Evolutionary conservation across 2,113 vertebrate genomes (phyloP).

Genomic region (Leucopsar rothschildi): DNA sequence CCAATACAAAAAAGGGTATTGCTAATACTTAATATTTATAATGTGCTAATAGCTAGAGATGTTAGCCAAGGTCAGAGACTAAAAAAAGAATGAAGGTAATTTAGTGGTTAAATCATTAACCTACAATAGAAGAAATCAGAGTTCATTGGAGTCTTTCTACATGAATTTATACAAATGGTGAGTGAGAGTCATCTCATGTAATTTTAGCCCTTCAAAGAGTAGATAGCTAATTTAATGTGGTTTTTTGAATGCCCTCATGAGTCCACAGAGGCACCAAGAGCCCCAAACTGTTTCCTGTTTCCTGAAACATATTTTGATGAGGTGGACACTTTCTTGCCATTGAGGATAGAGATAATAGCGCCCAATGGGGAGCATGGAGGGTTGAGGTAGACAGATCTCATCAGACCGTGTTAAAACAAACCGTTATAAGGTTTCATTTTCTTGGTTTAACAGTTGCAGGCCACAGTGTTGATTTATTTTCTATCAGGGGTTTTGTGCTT

Average conservation of each 20-base stretch:
- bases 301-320: not conserved
- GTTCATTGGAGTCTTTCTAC: not conserved
- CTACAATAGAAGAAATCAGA: not conserved
- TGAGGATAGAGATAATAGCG: not conserved
- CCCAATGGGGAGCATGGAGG: fast-evolving
- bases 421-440: not conserved
- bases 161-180: not conserved
- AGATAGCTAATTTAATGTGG: not conserved
- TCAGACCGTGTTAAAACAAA: not conserved
- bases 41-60: not conserved
- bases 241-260: not conserved
- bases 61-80: not conserved
- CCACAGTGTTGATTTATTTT: not conserved
- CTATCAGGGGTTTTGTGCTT: not conserved
- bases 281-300: not conserved
- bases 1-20: not conserved
- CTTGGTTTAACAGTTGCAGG: not conserved
- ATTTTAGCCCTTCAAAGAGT: not conserved
- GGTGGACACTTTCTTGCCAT: not conserved
- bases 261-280: not conserved
- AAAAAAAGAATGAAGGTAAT: not conserved
- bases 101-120: not conserved
- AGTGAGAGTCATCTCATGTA: not conserved
- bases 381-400: not conserved
- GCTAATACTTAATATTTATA: not conserved